Base-by-base conservation (phyloP, 2,797 vertebrate species). In the Sebastes cheni region DNA sequence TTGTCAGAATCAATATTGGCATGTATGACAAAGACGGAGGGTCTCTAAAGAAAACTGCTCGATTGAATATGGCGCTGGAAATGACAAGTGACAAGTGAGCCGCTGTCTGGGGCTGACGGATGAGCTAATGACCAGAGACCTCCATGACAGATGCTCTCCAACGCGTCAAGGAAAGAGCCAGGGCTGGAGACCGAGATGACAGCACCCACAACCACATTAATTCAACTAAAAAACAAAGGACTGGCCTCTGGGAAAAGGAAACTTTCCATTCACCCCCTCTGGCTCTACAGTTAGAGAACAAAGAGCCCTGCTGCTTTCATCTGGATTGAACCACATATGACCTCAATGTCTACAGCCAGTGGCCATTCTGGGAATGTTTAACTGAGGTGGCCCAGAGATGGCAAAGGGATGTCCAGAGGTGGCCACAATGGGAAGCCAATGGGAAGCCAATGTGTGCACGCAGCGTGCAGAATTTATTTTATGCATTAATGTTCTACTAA, bases 1-100 rank as follows among this genome's bases (percentile, higher is more conserved):
- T 85, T 93, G 93, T 95, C 93, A 93, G 86, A 94, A 93, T 94
- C 91, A 92, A 94, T 94, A 94, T 91, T 87, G 89, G 78, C 88
- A 84, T 89, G 88, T 87, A 90, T 92, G 90, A 93, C 90, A 93
- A 92, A 93, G 93, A 94, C 83, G 30, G 84, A 91, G 82, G 77
- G 90, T 92, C 92, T 92, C 90, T 64, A 75, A 86, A 90, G 91
- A 86, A 90, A 92, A 90, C 88, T 78, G 90, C 82, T 83, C 85
- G 79, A 91, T 90, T 89, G 88, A 91, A 90, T 86, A 77, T 20
- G 83, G 86, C 66, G 64, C 83, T 91, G 86, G 88, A 94, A 92
- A 93, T 94, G 93, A 94, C 93, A 95, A 91, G 90, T 91, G 93
- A 95, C 90, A 92, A 88, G 92, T 77, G 77, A 93, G 88, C 80